Percentiles rank a stretch among this genome's conserved stretches.
Evolutionary conservation across 2,888 invertebrate genomes (phyloP).

Genomic region (Pollenia angustigena): DNA sequence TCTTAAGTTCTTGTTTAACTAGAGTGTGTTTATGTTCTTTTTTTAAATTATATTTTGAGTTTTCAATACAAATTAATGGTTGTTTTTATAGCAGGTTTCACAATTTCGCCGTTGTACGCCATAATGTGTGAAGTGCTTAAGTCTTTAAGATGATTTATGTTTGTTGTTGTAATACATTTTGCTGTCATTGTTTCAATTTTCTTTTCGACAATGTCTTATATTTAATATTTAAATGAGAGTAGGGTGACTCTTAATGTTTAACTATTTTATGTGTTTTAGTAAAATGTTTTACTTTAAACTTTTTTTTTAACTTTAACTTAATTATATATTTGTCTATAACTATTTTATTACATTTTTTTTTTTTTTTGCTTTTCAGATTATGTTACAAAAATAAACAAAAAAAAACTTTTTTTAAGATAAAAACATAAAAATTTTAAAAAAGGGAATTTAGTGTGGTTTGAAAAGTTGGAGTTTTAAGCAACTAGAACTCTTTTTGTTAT

Average conservation of each 20-base stretch:
- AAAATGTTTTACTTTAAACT: not conserved
- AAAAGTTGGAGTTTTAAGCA: slow-evolving; percentile 6
- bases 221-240: slow-evolving; percentile 12
- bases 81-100: slow-evolving; percentile 74
- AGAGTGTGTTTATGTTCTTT: slow-evolving; percentile 53
- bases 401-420: not conserved
- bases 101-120: slow-evolving; percentile 73
- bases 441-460: not conserved
- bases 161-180: slow-evolving; percentile 63
- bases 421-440: not conserved
- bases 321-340: slow-evolving; percentile 20
- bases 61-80: slow-evolving; percentile 73
- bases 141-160: slow-evolving; percentile 76
- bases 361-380: slow-evolving; percentile 20
- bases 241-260: slow-evolving; percentile 24
- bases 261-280: slow-evolving; percentile 41
- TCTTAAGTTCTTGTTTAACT: slow-evolving; percentile 69
- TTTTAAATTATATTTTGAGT: slow-evolving; percentile 51
- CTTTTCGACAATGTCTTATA: slow-evolving; percentile 73
- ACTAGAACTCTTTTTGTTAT: too few relatives aligned
- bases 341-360: slow-evolving; percentile 24
- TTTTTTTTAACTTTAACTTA: slow-evolving; percentile 43
- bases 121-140: slow-evolving; percentile 79
- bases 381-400: not conserved
- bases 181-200: slow-evolving; percentile 61